Percentiles rank a stretch among this genome's conserved stretches.
Conservation (phyloP, 2,888 invertebrate genomes). For the Alviniconcha strummeri region DNA sequence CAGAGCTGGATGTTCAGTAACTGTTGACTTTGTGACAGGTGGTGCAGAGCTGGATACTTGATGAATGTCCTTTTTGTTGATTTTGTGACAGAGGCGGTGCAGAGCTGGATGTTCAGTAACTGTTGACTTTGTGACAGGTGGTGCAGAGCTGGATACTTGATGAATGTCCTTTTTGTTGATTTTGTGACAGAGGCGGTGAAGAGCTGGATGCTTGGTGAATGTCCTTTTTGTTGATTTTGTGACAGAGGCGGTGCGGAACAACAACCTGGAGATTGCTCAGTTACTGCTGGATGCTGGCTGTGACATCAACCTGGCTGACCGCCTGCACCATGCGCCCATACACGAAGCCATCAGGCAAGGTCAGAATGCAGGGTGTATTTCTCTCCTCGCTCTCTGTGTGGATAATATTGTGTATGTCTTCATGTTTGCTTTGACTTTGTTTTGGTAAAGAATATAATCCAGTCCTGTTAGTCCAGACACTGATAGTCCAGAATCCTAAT, state of each 20-base stretch:
- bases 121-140: no score
- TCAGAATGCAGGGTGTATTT: constrained; percentile 26
- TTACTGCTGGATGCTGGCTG: constrained; percentile 58
- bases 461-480: no score
- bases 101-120: no score
- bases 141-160: no score
- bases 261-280: constrained; percentile 55
- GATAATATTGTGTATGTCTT: not conserved
- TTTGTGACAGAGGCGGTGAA: constrained; percentile 30
- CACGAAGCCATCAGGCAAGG: constrained; percentile 66
- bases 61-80: no score
- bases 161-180: no score
- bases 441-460: not conserved
- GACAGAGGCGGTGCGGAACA: constrained; percentile 57
- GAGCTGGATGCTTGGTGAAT: not conserved
- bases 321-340: constrained; percentile 60
- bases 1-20: no score
- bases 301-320: constrained; percentile 64
- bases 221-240: not conserved
- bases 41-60: no score
- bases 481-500: not conserved
- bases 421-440: not conserved
- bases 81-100: no score
- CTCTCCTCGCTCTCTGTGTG: not conserved
- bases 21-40: no score